Evolutionary conservation across 37 sponge, comb jelly and placozoan species (phyloP).

Genomic region (Petrosia ficiformis): DNA sequence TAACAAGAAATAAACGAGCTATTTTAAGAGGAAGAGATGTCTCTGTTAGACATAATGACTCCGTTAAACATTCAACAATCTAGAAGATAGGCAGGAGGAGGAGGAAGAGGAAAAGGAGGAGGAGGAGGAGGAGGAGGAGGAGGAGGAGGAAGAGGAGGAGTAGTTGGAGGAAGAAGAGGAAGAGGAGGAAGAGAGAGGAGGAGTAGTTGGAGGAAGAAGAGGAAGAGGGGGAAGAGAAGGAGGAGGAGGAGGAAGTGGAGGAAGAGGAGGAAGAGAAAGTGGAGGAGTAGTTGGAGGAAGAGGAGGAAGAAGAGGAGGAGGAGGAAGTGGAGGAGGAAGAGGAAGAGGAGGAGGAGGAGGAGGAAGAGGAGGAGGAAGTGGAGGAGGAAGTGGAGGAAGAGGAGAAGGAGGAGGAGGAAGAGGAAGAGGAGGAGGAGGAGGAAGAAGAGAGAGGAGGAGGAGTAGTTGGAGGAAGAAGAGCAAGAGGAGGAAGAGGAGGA

Average conservation of each 20-base stretch:
- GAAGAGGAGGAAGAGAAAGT: too few relatives aligned
- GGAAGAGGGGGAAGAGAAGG: too few relatives aligned
- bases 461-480: too few relatives aligned
- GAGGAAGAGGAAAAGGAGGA: not conserved
- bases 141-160: not conserved
- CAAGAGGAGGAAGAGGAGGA: too few relatives aligned
- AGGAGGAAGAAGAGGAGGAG: too few relatives aligned
- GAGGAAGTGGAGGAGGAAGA: too few relatives aligned
- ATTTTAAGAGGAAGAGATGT: slow-evolving; percentile 84
- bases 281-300: too few relatives aligned
- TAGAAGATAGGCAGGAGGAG: slow-evolving; percentile 11
- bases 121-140: not conserved
- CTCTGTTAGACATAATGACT: slow-evolving; percentile 83
- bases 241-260: too few relatives aligned
- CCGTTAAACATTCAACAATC: slow-evolving; percentile 94
- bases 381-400: too few relatives aligned
- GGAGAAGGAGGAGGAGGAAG: not conserved
- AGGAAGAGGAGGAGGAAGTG: not conserved
- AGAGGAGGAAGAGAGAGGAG: too few relatives aligned
- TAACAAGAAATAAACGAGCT: slow-evolving; percentile 86
- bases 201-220: too few relatives aligned
- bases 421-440: not conserved
- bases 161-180: not conserved
- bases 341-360: too few relatives aligned
- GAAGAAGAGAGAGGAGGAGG: not conserved